These are phyloP conservation scores for Pholis gunnellus DNA, from an alignment of 2,113 vertebrate species.

Conservation along the genomic window DNA sequence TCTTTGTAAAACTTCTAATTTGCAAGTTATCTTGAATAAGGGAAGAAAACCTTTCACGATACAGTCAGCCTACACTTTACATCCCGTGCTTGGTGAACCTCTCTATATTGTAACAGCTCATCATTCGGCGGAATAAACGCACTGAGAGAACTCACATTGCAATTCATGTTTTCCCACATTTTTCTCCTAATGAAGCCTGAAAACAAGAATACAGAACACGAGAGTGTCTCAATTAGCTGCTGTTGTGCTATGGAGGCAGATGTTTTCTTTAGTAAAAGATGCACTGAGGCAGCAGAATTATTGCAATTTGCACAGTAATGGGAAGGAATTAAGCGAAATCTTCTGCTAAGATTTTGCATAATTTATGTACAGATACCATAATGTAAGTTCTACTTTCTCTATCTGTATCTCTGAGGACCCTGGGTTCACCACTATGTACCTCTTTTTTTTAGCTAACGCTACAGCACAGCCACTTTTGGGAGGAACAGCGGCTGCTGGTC, in stretches of 20 bases:
- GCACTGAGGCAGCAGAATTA: conserved; percentile 54
- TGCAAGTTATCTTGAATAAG: neutral
- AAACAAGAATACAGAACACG: conserved; percentile 38
- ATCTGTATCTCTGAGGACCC: neutral
- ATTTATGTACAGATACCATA: conserved; percentile 54
- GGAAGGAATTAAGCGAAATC: conserved; percentile 48
- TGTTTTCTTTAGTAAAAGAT: conserved; percentile 39
- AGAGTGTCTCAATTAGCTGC: conserved; percentile 46
- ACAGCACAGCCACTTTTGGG: conserved; percentile 33
- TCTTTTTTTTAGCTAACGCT: conserved; percentile 12
- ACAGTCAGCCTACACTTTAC: neutral
- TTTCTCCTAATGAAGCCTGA: conserved; percentile 30
- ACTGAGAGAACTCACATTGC: neutral
- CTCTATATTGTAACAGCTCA: neutral
- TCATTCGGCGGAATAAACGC: conserved; percentile 3
- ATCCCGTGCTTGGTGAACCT: neutral
- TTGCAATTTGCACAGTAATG: conserved; percentile 55
- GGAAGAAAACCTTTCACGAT: neutral
- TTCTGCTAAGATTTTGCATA: conserved; percentile 66
- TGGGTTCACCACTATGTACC: neutral
- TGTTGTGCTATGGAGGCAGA: conserved; percentile 28
- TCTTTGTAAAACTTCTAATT: conserved; percentile 14
- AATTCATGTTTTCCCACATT: conserved; percentile 6
- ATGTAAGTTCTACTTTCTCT: conserved; percentile 12
- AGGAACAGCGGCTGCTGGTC: conserved; percentile 25